Evolutionary conservation across 1,140 invertebrate genomes (phyloP).

Genomic region (Drosophila rufa): DNA sequence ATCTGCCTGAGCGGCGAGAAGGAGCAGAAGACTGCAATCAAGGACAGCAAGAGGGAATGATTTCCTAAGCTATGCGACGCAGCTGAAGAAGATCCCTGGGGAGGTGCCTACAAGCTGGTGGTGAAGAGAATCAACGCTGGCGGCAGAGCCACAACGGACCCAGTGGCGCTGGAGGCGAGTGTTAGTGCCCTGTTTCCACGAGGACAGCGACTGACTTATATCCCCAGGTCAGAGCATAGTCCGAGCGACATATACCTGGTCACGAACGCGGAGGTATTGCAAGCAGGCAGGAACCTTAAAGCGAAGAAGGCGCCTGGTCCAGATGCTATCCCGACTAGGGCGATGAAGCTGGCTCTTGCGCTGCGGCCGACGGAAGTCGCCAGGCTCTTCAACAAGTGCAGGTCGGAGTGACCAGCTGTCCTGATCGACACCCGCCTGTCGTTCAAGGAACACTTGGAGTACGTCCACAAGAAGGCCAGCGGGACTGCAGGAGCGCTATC

Average conservation of each 20-base stretch:
- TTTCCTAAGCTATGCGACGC: background rate
- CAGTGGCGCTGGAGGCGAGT: background rate
- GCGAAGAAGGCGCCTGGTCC: too few species aligned
- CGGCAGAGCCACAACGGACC: background rate
- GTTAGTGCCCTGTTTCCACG: too few species aligned
- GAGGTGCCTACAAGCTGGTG: background rate
- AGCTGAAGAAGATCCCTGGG: too few species aligned
- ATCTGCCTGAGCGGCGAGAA: too few species aligned
- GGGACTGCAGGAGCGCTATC: too few species aligned
- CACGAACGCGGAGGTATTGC: too few species aligned
- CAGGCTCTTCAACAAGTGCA: background rate
- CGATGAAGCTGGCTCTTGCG: background rate
- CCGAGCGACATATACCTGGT: too few species aligned
- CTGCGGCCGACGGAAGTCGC: background rate
- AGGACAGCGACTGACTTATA: background rate
- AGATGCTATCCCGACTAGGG: background rate
- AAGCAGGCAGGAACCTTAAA: too few species aligned
- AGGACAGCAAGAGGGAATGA: background rate
- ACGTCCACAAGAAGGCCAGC: too few species aligned
- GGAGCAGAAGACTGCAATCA: background rate
- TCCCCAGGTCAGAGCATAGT: background rate
- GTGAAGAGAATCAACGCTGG: background rate
- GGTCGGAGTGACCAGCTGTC: too few species aligned
- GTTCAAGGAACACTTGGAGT: too few species aligned
- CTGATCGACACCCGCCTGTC: too few species aligned